These are phyloP conservation scores for Chondrilla cf. caribensis DNA, from an alignment of 37 sponge, comb jelly and placozoan species.

Conservation along the genomic window DNA sequence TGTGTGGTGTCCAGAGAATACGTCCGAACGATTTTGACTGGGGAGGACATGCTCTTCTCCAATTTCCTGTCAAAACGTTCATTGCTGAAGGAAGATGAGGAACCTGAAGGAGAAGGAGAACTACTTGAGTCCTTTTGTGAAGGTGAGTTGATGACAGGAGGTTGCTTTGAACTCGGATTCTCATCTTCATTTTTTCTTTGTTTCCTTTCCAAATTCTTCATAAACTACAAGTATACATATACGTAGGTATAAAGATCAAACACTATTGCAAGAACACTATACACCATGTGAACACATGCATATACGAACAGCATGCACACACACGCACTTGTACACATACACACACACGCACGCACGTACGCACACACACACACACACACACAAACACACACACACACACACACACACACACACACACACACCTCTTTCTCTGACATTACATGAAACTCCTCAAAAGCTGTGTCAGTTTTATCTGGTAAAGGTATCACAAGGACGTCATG, in stretches of 20 bases:
- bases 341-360: no score
- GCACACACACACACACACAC: conserved; percentile 1
- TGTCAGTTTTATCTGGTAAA: not conserved
- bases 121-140: no score
- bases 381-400: conserved; percentile 4
- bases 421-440: conserved; percentile 19
- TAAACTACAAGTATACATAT: not conserved
- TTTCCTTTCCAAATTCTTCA: not conserved
- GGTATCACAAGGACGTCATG: conserved; percentile 17
- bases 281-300: no score
- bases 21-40: not conserved
- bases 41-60: no score
- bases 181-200: not conserved
- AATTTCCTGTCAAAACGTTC: no score
- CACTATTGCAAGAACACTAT: not conserved
- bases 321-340: no score
- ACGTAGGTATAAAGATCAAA: no score
- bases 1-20: not conserved
- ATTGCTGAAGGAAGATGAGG: no score
- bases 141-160: no score
- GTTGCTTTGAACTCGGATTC: not conserved
- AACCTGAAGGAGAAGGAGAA: no score
- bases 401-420: conserved; percentile 5
- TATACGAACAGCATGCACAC: not conserved
- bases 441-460: conserved; percentile 4